Conservation (phyloP, 2,113 vertebrate genomes). For the Phyllostomus hastatus region DNA sequence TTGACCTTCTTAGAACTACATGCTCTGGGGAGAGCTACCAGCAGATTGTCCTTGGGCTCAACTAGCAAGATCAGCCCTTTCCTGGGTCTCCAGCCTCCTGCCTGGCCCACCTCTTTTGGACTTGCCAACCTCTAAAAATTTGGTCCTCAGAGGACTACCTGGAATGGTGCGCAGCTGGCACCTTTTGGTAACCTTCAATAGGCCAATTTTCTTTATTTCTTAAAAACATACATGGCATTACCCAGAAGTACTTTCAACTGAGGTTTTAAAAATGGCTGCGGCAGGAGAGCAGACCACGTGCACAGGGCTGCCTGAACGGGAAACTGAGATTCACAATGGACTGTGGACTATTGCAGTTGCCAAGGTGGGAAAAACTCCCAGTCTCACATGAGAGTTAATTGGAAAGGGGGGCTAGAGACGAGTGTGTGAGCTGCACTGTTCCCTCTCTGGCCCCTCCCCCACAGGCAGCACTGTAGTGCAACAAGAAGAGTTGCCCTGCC, state of each 20-base stretch:
- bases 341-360: no score
- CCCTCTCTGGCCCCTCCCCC: no score
- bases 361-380: no score
- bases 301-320: no score
- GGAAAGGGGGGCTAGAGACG: no score
- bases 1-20: not conserved
- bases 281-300: no score
- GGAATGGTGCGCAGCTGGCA: not conserved
- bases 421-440: no score
- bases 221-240: conserved; percentile 38
- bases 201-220: not conserved
- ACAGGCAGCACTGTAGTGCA: no score
- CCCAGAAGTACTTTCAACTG: conserved; percentile 30
- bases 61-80: accelerated
- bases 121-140: not conserved
- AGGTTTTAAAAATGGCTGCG: not conserved
- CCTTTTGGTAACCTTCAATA: not conserved
- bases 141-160: not conserved
- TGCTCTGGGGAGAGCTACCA: not conserved
- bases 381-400: no score
- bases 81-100: not conserved
- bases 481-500: no score
- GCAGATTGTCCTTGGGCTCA: accelerated
- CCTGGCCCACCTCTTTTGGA: not conserved
- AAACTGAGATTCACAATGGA: no score